These are phyloP conservation scores for Melieria omissa DNA, from an alignment of 2,888 invertebrate genomes.

Conservation along the genomic window DNA sequence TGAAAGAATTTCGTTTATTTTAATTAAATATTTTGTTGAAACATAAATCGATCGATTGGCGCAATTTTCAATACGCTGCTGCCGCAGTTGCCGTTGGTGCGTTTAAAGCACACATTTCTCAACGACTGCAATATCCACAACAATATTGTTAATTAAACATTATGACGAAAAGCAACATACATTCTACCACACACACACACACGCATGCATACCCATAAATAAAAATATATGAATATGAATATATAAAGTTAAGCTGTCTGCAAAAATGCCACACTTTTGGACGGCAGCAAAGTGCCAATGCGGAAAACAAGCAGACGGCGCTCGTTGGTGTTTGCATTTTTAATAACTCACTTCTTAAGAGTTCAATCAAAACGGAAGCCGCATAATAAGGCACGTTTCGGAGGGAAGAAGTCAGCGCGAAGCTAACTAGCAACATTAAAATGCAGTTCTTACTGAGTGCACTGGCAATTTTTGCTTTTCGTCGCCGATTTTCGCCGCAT, in stretches of 20 bases:
- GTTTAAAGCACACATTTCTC: not conserved
- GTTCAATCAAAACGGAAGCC: not conserved
- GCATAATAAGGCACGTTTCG: no score
- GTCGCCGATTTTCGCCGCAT: no score
- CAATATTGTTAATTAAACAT: constrained; percentile 50
- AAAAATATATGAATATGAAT: not conserved
- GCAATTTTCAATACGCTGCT: no score
- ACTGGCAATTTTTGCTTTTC: no score
- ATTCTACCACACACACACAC: not conserved
- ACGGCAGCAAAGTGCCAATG: not conserved
- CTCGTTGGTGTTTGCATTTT: constrained; percentile 11
- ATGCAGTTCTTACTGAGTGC: no score
- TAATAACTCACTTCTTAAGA: constrained; percentile 23
- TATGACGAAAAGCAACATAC: constrained; percentile 34
- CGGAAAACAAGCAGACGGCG: not conserved
- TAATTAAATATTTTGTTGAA: constrained; percentile 16
- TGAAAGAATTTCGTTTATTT: constrained; percentile 18
- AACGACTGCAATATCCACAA: not conserved
- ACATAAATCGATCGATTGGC: no score
- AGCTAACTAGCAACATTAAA: no score
- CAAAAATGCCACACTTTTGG: not conserved
- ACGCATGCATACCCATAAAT: not conserved
- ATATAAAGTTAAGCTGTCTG: not conserved
- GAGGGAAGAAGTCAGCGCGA: no score
- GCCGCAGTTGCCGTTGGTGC: not conserved